Conservation (phyloP, 2,113 vertebrate genomes). For the Gallinago media region DNA sequence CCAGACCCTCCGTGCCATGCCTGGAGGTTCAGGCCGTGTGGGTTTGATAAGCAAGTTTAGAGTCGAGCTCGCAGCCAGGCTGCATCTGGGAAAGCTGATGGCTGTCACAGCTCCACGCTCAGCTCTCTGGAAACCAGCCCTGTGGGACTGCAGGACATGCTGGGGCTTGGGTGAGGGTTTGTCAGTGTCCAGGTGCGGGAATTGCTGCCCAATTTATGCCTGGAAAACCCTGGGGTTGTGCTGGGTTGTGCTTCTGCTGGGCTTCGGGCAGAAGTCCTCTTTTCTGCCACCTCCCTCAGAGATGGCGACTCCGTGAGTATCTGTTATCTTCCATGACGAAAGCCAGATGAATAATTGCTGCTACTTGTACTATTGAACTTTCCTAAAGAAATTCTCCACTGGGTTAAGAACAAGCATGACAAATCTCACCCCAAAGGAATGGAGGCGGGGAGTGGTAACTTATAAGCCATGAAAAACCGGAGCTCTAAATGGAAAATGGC, state of each 20-base stretch:
- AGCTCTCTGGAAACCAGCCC: not conserved
- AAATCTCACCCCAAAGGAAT: constrained; percentile 12
- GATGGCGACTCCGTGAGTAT: not conserved
- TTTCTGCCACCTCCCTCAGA: not conserved
- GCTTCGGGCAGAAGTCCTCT: not conserved
- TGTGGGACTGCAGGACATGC: not conserved
- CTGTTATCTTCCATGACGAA: constrained; percentile 17
- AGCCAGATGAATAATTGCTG: constrained; percentile 34
- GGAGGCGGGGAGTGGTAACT: not conserved
- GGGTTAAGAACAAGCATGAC: constrained; percentile 43
- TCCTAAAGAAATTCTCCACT: constrained; percentile 21
- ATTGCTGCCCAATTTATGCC: not conserved
- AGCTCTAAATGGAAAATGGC: not conserved
- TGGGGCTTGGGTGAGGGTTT: not conserved
- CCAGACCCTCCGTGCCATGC: fast-evolving
- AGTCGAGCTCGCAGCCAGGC: not conserved
- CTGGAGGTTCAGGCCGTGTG: not conserved
- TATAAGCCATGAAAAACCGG: constrained; percentile 14
- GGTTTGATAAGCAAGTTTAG: not conserved
- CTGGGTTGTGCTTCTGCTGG: not conserved
- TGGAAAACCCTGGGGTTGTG: not conserved
- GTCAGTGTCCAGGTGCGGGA: fast-evolving
- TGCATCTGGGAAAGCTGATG: not conserved
- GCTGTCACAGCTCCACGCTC: not conserved
- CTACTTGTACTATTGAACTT: constrained; percentile 39